Base-by-base conservation (phyloP, 2,797 vertebrate genomes). In the Myoxocephalus aenaeus region DNA sequence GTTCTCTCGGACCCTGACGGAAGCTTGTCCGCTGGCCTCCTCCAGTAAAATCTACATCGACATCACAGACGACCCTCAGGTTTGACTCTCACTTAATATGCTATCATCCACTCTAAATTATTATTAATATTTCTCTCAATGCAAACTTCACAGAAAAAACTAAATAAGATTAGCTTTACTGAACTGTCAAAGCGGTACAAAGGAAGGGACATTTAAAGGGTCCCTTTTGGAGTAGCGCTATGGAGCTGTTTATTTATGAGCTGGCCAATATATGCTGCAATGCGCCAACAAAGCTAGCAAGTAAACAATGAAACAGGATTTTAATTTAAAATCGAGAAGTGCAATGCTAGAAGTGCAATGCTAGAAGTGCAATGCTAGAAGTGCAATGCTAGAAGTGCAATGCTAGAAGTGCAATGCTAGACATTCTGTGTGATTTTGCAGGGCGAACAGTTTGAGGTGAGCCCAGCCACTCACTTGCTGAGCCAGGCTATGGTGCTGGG, bases 21-120 rank as follows among this genome's bases (percentile, higher is more conserved):
- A 99, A 42, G 93, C 96, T 0, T 99, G 98, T 85, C 98, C 98
- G 0, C 92, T 99, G 89, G 97, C 98, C 10, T 96, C 96, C 0
- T 96, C 97, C 84, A 99, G 98, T 94, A 97, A 96, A 86, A 94
- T 99, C 82, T 98, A 97, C 0, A 94, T 99, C 53, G 98, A 99
- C 82, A 56, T 97, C 88, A 98, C 97, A 66, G 95, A 95, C 87
- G 95, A 95, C 78, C 92, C 92, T 69, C 93, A 98, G 97, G 98
- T 99, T 73, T 44, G 70, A 44, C 46, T 62, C 20, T 15, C 38
- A 40, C 12, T 32, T 25, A 18, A 65, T 67, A 1, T 46, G 22
- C 25, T 36, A 1, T 57, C 11, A 15, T 59, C 11, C 3, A 9
- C 32, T 84, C 5, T 13, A 38, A 51, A 66, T 38, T 2, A 40